Base-by-base conservation (phyloP, 1,140 invertebrate genomes). In the Drosophila gunungcola region DNA sequence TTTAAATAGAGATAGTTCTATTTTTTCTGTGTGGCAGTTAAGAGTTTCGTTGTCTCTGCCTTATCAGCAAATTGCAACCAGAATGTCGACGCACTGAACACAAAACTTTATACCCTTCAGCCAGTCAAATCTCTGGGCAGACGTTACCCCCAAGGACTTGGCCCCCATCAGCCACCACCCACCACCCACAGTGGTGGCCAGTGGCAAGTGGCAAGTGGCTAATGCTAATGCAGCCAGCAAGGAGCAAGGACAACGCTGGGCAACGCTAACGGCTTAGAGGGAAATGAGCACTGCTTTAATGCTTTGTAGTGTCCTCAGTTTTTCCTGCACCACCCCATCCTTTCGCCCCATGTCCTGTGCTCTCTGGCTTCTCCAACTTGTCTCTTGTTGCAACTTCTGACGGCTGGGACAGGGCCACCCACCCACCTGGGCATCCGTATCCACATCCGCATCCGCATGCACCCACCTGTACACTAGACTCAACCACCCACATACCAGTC, bases 51-150 rank as follows among this genome's bases (percentile, higher is more conserved):
- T 45, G 43, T 60, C 54, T 46, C 48, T 56, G 73, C 48, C 81
- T 78, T 85, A 85, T 85, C 81, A 78, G 68, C 63, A 84, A 84
- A 84, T 77, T 84, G 81, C 81, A 84, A 84, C 62, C 80, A 68
- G 64, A 78, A 82, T 73, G 72, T 67, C 68, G 72, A 68, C 76
- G 72, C 78, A 80, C 70, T 43, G 72, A 74, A 73, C 70, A 49
- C 58, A 53, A 83, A 83, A 61, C 49, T 73, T 72, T 70, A 68
- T 73, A 73, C 49, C 65, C 78, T 68, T 74, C 77, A 80, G 75
- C 73, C 74, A 73, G 76, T 62, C 58, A 61, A 78, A 80, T 70
- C 62, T 73, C 46, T 52, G 45, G 42, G 34, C 51, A 29, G 58
- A 25, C 27, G 16, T 38, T 3, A 21, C 25, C 46, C 11, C 21